Base-by-base conservation (phyloP, 2,888 invertebrate species). In the Fabriciana adippe region DNA sequence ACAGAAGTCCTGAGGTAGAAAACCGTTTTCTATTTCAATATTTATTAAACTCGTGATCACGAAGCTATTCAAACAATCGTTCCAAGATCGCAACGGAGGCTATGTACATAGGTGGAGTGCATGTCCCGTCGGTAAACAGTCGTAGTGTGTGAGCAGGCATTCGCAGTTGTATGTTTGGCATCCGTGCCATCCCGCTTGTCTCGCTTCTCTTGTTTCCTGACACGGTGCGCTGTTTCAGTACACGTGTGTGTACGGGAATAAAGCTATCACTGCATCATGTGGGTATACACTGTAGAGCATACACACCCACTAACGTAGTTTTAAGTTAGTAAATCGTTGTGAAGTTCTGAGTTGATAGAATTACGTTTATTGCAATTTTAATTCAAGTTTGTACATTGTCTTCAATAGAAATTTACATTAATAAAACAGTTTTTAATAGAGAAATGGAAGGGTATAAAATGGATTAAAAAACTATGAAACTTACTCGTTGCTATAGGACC, bases 401-500 rank as follows among this genome's bases (percentile, higher is more conserved):
- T 8, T 16, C n/a, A 51, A 16, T 51, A n/a, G 15, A n/a, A 54
- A 54, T 54, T 31, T 55, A 31, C 35, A 8, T 31, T 54, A 14
- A 18, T 18, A 18, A 53, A 53, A 53, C n/a, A 16, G n/a, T 51
- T 26, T 26, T 26, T 26, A 6, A 51, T 18, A n/a, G 3, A 18
- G 3, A 8, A n/a, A 51, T 21, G 21, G 11, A 35, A 55, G n/a
- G 14, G 21, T 5, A 26, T 2, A 48, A 26, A n/a, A 16, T 8
- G 4, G 11, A 51, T 61, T 35, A 41, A 51, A 50, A 41, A 61
- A 61, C 6, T 8, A 5, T 16, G 47, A 41, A 77, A 94, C 96
- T 95, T 94, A 97, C 97, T 97, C 80, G 97, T 94, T 72, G 97
- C 93, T 74, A 98, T 94, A 26, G 98, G 98, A 60, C 98, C 98